Evolutionary conservation across 2,888 invertebrate genomes (phyloP).

Genomic region (Caenorhabditis angaria): DNA sequence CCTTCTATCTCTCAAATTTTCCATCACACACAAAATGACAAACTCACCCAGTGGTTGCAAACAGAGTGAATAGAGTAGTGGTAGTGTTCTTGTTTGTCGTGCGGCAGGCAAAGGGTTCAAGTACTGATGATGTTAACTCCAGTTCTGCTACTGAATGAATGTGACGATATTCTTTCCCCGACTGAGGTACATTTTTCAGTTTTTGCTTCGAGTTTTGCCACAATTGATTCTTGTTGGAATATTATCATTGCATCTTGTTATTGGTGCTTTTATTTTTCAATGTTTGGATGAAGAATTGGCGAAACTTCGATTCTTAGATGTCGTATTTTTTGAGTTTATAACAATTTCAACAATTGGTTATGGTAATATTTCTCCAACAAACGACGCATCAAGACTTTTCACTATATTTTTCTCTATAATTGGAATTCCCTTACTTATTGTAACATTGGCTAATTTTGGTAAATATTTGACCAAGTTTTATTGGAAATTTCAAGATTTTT

Average conservation of each 20-base stretch:
- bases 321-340: slow-evolving; percentile 52
- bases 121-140: slow-evolving; percentile 34
- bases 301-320: slow-evolving; percentile 33
- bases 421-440: slow-evolving; percentile 48
- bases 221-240: slow-evolving; percentile 35
- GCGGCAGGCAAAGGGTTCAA: slow-evolving; percentile 16
- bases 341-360: slow-evolving; percentile 57
- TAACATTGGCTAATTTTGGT: slow-evolving; percentile 52
- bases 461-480: slow-evolving; percentile 39
- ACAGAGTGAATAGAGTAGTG: slow-evolving; percentile 32
- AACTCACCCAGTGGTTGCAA: neutral
- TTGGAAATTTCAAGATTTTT: slow-evolving; percentile 23
- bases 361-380: slow-evolving; percentile 58
- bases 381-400: slow-evolving; percentile 42
- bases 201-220: slow-evolving; percentile 30
- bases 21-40: neutral
- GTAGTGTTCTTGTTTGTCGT: slow-evolving; percentile 16
- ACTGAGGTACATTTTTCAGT: slow-evolving; percentile 35
- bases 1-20: neutral
- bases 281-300: slow-evolving; percentile 34
- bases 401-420: slow-evolving; percentile 49
- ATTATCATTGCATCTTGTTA: slow-evolving; percentile 17
- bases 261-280: slow-evolving; percentile 41
- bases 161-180: slow-evolving; percentile 43
- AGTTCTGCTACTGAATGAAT: slow-evolving; percentile 45